Conservation (phyloP, 2,797 vertebrate species). For the Typhlichthys subterraneus region DNA sequence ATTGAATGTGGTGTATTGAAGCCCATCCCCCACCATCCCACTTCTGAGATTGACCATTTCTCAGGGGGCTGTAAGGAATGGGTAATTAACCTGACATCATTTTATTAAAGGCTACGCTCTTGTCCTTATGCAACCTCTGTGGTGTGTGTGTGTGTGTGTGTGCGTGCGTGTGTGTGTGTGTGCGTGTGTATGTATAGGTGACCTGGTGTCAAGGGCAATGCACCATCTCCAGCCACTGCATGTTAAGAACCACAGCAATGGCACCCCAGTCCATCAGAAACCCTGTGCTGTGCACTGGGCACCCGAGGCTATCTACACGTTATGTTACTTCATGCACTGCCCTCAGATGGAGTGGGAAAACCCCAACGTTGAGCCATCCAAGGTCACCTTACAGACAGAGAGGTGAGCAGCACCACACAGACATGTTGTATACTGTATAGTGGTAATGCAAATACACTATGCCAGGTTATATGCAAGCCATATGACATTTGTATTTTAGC, state of each 20-base stretch:
- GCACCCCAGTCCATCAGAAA: slow-evolving; percentile 90
- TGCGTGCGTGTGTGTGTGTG: slow-evolving; percentile 21
- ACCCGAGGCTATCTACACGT: slow-evolving; percentile 93
- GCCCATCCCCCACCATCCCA: slow-evolving; percentile 21
- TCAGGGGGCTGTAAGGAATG: slow-evolving; percentile 24
- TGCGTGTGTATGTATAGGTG: slow-evolving; percentile 74
- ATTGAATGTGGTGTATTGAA: slow-evolving; percentile 25
- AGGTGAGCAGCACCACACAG: slow-evolving; percentile 77
- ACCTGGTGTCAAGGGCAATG: slow-evolving; percentile 94
- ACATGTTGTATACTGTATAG: no score
- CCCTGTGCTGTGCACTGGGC: slow-evolving; percentile 90
- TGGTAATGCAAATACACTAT: no score
- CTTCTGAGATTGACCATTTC: slow-evolving; percentile 39
- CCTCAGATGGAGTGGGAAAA: slow-evolving; percentile 98
- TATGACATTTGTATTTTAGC: no score
- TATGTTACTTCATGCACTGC: slow-evolving; percentile 99
- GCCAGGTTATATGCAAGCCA: no score
- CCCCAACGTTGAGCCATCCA: slow-evolving; percentile 92
- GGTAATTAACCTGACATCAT: slow-evolving; percentile 33
- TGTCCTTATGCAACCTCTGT: slow-evolving; percentile 4
- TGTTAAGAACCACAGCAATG: slow-evolving; percentile 87
- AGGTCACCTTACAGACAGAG: slow-evolving; percentile 91
- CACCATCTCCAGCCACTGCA: slow-evolving; percentile 93
- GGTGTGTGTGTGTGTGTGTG: slow-evolving; percentile 3
- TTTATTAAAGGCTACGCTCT: slow-evolving; percentile 39